These are phyloP conservation scores for Mercenaria mercenaria DNA, from an alignment of 1,140 invertebrate genomes.

Conservation along the genomic window DNA sequence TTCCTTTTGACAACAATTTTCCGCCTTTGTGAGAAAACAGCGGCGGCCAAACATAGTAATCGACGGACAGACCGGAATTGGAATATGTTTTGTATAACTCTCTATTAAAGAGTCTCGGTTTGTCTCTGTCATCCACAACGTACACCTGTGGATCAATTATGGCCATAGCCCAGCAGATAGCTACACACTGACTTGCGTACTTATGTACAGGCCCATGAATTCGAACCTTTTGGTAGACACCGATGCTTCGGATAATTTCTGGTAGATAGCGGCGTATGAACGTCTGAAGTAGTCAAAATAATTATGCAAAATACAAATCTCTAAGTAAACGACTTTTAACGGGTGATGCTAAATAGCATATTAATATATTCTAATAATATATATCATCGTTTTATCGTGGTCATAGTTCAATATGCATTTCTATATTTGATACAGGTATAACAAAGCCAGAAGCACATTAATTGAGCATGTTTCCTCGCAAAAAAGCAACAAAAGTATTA, in stretches of 20 bases:
- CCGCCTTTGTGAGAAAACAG: constrained; percentile 15
- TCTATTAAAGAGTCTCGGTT: not conserved
- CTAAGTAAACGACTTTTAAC: no score
- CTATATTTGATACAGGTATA: no score
- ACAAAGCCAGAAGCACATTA: no score
- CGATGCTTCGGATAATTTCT: constrained; percentile 42
- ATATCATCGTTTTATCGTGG: no score
- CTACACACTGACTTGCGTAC: constrained; percentile 46
- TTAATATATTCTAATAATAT: no score
- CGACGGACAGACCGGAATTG: constrained; percentile 18
- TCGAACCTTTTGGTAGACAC: constrained; percentile 11
- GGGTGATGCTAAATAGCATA: no score
- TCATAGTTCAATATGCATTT: no score
- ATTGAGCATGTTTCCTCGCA: no score
- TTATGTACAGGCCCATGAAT: constrained; percentile 6
- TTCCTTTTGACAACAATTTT: constrained; percentile 25
- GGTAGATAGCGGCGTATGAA: constrained; percentile 39
- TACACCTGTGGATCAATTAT: constrained; percentile 39
- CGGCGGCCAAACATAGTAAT: constrained; percentile 51
- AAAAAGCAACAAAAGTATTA: no score
- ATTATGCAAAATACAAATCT: no score
- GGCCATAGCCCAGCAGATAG: constrained; percentile 47
- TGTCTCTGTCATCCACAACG: constrained; percentile 34
- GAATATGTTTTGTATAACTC: constrained; percentile 35
- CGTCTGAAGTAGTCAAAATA: constrained; percentile 21